A percentile compares a stretch with the other conserved stretches of the same genome.
Conservation (phyloP, 2,113 vertebrate genomes). For the Macaca mulatta region DNA sequence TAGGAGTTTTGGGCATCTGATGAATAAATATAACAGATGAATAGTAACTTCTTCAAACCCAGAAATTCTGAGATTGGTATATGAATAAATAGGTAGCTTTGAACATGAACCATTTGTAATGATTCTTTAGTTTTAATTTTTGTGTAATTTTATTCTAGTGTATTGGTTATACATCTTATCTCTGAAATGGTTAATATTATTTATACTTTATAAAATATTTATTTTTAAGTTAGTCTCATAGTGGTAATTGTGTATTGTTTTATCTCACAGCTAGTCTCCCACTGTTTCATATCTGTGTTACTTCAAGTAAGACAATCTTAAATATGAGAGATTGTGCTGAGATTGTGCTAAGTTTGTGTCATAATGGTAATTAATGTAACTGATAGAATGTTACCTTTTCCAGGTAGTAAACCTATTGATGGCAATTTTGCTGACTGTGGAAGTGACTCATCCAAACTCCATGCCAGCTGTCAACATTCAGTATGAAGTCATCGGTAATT, state of each 20-base stretch:
- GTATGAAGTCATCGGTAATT: constrained; percentile 98
- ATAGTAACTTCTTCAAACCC: background rate
- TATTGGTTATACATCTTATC: background rate
- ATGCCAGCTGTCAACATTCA: constrained; percentile 94
- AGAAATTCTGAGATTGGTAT: background rate
- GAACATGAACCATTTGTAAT: background rate
- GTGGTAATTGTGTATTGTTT: background rate
- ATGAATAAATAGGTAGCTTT: background rate
- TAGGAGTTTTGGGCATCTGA: background rate
- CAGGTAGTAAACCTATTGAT: constrained; percentile 97
- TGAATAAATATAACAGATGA: background rate
- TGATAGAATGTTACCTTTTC: constrained; percentile 44
- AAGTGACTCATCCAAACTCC: constrained; percentile 97
- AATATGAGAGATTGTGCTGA: background rate
- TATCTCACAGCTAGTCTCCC: background rate
- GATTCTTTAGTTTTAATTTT: background rate
- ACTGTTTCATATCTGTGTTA: background rate
- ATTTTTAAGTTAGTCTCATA: background rate
- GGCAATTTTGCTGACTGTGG: constrained; percentile 97
- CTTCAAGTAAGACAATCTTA: background rate
- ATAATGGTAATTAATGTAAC: background rate
- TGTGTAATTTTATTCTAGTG: background rate
- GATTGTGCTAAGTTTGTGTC: background rate
- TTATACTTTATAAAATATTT: background rate
- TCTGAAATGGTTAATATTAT: background rate